Evolutionary conservation across 2,888 invertebrate species (phyloP).

Genomic region (Drosophila neotestacea): DNA sequence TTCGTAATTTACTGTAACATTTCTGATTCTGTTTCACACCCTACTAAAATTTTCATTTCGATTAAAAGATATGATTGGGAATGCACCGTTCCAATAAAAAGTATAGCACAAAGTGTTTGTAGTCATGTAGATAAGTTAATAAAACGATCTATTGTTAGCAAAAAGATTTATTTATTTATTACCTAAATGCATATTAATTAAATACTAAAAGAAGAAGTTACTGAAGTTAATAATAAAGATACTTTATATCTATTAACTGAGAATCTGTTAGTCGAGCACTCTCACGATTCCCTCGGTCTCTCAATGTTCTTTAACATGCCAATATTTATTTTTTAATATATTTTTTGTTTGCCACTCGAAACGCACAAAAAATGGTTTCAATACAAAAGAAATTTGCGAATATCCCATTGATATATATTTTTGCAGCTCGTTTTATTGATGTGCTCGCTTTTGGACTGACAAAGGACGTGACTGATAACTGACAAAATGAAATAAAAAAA

Average conservation of each 20-base stretch:
- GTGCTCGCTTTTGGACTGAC: conserved; percentile 48
- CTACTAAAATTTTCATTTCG: not conserved
- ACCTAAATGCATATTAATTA: not conserved
- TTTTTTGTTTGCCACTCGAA: conserved; percentile 23
- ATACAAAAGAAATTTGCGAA: conserved; percentile 7
- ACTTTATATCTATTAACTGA: not conserved
- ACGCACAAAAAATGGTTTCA: conserved; percentile 15
- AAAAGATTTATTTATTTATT: too few relatives aligned
- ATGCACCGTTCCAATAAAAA: not conserved
- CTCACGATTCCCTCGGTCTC: not conserved
- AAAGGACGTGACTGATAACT: conserved; percentile 68
- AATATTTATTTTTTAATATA: conserved; percentile 36
- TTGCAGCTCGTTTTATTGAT: conserved; percentile 62
- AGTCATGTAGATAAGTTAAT: too few relatives aligned
- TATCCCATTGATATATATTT: conserved; percentile 50
- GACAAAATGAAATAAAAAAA: conserved; percentile 44
- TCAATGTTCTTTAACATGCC: conserved; percentile 51
- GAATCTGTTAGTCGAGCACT: not conserved
- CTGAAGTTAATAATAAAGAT: not conserved
- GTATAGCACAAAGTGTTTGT: not conserved
- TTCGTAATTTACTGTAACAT: conserved; percentile 21
- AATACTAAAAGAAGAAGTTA: not conserved
- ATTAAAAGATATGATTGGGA: not conserved
- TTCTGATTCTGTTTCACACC: conserved; percentile 20
- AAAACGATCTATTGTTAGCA: too few relatives aligned